Evolutionary conservation across 1,140 invertebrate genomes (phyloP), one percentile per base, ranked within the genome.

Genomic region (Anoplolepis gracilipes): DNA sequence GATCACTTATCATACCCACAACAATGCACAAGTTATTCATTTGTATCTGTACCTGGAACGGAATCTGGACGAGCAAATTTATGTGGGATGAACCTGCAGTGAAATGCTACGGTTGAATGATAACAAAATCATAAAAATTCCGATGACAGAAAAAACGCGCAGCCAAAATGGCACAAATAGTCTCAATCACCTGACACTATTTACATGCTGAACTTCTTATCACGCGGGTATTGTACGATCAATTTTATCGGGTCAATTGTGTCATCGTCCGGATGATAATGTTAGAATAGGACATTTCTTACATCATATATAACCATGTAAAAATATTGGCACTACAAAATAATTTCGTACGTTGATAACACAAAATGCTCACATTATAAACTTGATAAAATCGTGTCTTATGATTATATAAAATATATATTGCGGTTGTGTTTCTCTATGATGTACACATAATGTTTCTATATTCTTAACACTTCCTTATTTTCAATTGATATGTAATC

Each of bases 121-220:
- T 28, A 61, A 76, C 3, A 73, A 46, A 19, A 39, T 1, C 5
- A n/a, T 39, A 67, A 36, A 28, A 42, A 65, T 61, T 10, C 22
- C 6, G 10, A 85, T 79, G 0, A 55, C 39, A n/a, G 11, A 4
- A 11, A 69, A n/a, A 78, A 69, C 10, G 3, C 22, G 5, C 25
- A 78, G 22, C 62, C 19, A 77, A 64, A 64, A 64, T 64, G 59
- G 30, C 22, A 78, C 84, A n/a, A 87, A 73, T 22, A 36, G 49
- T 28, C 13, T 25, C 49, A 53, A 88, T 86, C 88, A 88, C 87
- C 76, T 86, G 88, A 89, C 28, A 62, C 57, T 88, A 89, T 88
- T 89, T 88, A 89, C 87, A 88, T 86, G 53, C 78, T 53, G 70
- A 28, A 76, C 30, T 69, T 79, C 72, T 85, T 88, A 62, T 85